Base-by-base conservation (phyloP, 2,797 vertebrate genomes). In the Pseudochromis fuscus region DNA sequence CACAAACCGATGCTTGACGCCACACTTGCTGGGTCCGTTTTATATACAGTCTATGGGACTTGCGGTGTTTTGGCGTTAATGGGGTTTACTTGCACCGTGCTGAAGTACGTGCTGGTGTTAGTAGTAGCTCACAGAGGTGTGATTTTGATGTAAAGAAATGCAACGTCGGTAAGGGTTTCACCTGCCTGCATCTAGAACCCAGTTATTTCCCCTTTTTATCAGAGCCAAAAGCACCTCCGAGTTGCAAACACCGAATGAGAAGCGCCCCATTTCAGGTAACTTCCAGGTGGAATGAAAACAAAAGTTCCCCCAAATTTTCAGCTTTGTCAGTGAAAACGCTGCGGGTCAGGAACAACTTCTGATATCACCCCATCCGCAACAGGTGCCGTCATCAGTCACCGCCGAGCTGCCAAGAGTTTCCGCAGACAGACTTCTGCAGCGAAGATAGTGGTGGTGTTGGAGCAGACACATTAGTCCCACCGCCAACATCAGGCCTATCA, bases 401-500 rank as follows among this genome's bases (percentile, higher is more conserved):
- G 21, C 37, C 3, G n/a, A n/a, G 7, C 57, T 71, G 81, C 74
- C 59, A 79, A 64, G 18, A 66, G 35, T 4, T 28, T 50, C 50
- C 38, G 25, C 64, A 55, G 53, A 27, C 64, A 46, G 35, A 75
- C 64, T 69, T 74, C 75, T 57, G 84, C 63, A 42, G 58, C 45
- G 30, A 57, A 70, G 72, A 70, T 67, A 35, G 71, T 33, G 64
- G 60, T 57, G 11, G 51, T 49, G 81, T 55, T 53, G 65, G 50
- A 67, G 72, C 61, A 75, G 64, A 79, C 78, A 21, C 84, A 83
- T 87, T 79, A 80, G 79, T 63, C 64, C 76, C 67, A 24, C 37
- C 23, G 30, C 70, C 76, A 64, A 70, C 80, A 80, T 80, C 80
- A 55, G 38, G 46, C 25, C 82, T 88, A 84, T 86, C 79, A 82